These are phyloP conservation scores for Yponomeuta malinellus DNA, from an alignment of 2,888 invertebrate species.

Conservation along the genomic window DNA sequence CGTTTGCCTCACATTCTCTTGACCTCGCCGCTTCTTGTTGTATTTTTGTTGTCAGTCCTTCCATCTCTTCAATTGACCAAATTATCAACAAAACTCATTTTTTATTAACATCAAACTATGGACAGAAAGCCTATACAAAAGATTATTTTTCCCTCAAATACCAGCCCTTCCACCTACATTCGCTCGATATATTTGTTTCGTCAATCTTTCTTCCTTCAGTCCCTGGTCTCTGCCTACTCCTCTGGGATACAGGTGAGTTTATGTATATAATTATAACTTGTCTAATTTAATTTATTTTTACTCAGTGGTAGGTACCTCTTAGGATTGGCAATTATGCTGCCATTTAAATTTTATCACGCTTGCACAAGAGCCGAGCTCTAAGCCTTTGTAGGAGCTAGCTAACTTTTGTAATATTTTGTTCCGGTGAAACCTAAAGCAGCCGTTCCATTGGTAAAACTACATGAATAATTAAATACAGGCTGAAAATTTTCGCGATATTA, in stretches of 20 bases:
- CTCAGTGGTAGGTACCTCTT: neutral
- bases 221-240: no score
- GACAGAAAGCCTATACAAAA: neutral
- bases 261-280: neutral
- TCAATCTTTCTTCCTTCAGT: no score
- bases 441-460: neutral
- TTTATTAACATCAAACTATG: no score
- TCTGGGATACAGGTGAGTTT: no score
- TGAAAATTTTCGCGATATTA: neutral
- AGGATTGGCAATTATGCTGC: neutral
- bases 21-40: no score
- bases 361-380: neutral
- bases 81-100: no score
- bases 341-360: constrained; percentile 3
- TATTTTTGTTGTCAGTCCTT: no score
- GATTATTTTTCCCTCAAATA: neutral
- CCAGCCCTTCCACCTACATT: no score
- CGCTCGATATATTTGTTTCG: no score
- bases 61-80: no score
- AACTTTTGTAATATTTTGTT: neutral
- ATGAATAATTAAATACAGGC: neutral
- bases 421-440: neutral
- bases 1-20: no score
- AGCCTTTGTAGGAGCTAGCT: constrained; percentile 2
- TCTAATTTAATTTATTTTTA: neutral